Evolutionary conservation across 64 coral and sea anemone species (phyloP), one percentile per base, ranked within the genome.

Genomic region (Exaiptasia diaphana): DNA sequence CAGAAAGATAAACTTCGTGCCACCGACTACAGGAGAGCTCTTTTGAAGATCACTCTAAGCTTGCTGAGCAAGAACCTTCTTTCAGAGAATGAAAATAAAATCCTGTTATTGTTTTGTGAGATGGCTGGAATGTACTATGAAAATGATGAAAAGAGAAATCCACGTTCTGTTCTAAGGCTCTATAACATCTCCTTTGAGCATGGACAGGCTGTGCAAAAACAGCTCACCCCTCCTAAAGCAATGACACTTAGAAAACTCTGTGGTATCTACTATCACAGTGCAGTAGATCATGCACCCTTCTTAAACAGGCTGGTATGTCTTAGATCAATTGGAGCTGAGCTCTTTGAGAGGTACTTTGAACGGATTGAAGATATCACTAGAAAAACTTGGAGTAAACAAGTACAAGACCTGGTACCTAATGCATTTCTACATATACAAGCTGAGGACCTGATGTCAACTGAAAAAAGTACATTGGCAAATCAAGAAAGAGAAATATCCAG

Each of bases 351-450:
- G 70, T 27, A 65, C 14, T 91, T 91, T 68, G 77, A 72, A 29
- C 57, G 34, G 23, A 69, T 91, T 18, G 73, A 38, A 35, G 80
- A 86, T 75, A 80, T 85, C 39, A 86, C 83, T 17, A 73, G 24
- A 36, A 72, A 68, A 37, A 87, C 79, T 60, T 83, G 83, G 75
- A 40, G 48, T 63, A 78, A 83, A 44, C 45, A 52, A 38, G 20
- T 41, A 8, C 4, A 75, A 46, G 12, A 75, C 38, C 38, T 86
- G 21, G 18, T 67, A 0, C 68, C 48, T 1, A 88, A 93, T 73
- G 79, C 76, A 38, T 31, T 93, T 9, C 70, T 93, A 1, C 83
- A 76, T 27, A 29, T 93, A 14, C 61, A 88, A 71, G 79, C 91
- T 60, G 85, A 93, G 45, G 39, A 53, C 38, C 20, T 73, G 14